Evolutionary conservation across 2,113 vertebrate genomes (phyloP).

Genomic region (Callopanchax toddi): DNA sequence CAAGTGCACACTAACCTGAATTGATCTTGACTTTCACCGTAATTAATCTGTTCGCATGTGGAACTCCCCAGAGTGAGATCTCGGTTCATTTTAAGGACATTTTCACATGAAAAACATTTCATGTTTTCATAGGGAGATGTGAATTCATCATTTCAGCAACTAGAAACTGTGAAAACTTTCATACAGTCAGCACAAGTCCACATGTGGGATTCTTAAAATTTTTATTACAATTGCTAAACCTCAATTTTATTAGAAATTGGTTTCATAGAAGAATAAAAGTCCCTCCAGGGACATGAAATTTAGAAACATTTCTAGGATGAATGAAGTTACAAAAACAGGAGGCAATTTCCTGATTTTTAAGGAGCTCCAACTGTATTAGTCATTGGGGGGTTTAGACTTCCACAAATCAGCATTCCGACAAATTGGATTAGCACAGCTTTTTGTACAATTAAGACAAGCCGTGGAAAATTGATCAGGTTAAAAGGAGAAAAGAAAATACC

Average conservation of each 20-base stretch:
- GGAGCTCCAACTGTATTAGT: conserved; percentile 5
- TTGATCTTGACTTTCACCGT: conserved; percentile 55
- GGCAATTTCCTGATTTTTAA: background rate
- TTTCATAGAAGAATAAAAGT: too few relatives aligned
- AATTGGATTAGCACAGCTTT: conserved; percentile 56
- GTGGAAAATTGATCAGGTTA: conserved; percentile 47
- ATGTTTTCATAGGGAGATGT: too few relatives aligned
- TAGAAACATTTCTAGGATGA: too few relatives aligned
- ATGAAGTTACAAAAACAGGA: background rate
- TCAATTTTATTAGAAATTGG: too few relatives aligned
- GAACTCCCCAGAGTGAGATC: conserved; percentile 3
- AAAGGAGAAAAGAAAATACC: conserved; percentile 28
- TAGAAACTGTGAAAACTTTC: too few relatives aligned
- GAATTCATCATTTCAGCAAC: too few relatives aligned
- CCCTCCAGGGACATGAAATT: too few relatives aligned
- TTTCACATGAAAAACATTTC: background rate
- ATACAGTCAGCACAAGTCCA: too few relatives aligned
- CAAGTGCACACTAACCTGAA: conserved; percentile 49
- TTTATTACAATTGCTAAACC: too few relatives aligned
- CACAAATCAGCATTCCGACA: conserved; percentile 37
- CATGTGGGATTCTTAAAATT: too few relatives aligned
- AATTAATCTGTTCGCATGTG: conserved; percentile 23
- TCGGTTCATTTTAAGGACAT: conserved; percentile 2
- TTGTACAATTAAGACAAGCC: conserved; percentile 50
- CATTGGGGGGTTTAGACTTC: background rate